Base-by-base conservation (phyloP, 2,888 invertebrate species). In the Xestia xanthographa region DNA sequence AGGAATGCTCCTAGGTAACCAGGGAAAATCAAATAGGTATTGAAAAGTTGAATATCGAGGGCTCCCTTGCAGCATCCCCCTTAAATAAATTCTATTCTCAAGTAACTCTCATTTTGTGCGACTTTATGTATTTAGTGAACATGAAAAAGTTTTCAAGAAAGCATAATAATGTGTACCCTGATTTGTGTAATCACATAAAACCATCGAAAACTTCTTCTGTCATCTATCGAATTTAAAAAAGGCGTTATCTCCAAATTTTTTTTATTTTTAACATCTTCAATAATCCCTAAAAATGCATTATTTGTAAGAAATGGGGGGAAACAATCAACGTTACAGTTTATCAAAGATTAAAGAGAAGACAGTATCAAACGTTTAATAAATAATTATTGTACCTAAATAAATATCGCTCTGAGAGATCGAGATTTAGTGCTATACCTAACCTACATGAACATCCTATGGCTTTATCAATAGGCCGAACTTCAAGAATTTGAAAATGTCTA, bases 131-230 rank as follows among this genome's bases (percentile, higher is more conserved):
- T 79, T 70, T 65, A 79, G 72, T 79, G 66, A 86, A 87, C 75
- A 75, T 82, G 78, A 83, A 84, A 82, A 80, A 79, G 79, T 86
- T 81, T 75, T 79, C 73, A 87, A 86, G 87, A 87, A 85, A 90
- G 83, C 87, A 89, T 84, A 88, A 86, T 91, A 80, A 80, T 67
- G 68, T 73, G 67, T 94, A 95, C 95, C 95, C 95, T 95, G 95
- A 88, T 92, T 92, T 91, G 78, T 75, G 70, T 85, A 89, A 86
- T 91, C 89, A 91, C 90, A 91, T 93, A 94, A 94, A 94, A 91
- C 77, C 91, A 92, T 94, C 92, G 76, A 95, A 95, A 95, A 95
- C 72, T 88, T 89, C 75, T 79, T 82, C 82, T 75, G 80, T 67
- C 83, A 72, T 66, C 76, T 68, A 83, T 75, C 65, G 81, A 82